Evolutionary conservation across 2,888 invertebrate genomes (phyloP), one percentile per base, ranked within the genome.

Genomic region (Stenchaetothrips biformis): DNA sequence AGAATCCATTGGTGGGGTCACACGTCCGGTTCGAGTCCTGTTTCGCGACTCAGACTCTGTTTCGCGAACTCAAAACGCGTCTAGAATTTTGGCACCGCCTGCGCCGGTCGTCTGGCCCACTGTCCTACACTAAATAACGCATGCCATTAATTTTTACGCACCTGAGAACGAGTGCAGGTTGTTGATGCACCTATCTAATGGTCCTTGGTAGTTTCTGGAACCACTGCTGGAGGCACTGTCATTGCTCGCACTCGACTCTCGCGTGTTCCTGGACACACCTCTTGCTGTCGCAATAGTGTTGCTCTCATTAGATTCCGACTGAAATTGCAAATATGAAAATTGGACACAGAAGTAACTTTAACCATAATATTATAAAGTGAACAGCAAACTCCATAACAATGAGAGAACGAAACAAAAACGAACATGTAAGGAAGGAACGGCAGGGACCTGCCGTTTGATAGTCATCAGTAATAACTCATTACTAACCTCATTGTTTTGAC

Each of bases 401-500:
- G n/a, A n/a, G n/a, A n/a, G n/a, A n/a, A n/a, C n/a, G n/a, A n/a
- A n/a, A n/a, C 13, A 18, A 18, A 16, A 62, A 62, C 62, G 18
- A 16, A 16, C 13, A 62, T 18, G 62, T 18, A 6, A 49, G 8
- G 49, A 49, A 49, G 13, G 49, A 49, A 49, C 49, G 13, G 49
- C 49, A 49, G 8, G 49, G 13, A 49, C 8, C 49, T 7, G 13
- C 7, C 49, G 49, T 49, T 49, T 49, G 7, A 7, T 13, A 49
- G 49, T 9, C 8, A 7, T 9, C 49, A 6, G 18, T 62, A 62
- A 18, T 16, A 16, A 62, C 13, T 6, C 6, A 18, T 62, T 62
- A 62, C 62, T 62, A 62, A 62, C 62, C 62, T 62, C 62, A 62
- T 62, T 62, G 62, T 62, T 62, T 62, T 62, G 62, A 62, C 62